phyloP scores from a whole-genome alignment of 2,888 invertebrate species.

The Lasioglossum calceatum region DNA sequence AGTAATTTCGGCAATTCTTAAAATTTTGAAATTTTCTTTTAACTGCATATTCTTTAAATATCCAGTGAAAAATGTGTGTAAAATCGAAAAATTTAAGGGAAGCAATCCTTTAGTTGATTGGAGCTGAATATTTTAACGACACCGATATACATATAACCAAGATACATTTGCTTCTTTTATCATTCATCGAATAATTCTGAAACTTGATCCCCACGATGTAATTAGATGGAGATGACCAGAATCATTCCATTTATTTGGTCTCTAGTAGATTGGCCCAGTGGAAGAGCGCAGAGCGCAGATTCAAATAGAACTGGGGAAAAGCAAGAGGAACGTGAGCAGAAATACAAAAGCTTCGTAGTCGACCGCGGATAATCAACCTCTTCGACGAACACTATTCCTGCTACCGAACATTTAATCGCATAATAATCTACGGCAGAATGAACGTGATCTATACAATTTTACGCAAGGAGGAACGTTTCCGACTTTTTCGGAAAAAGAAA shows the following conservation, averaged over 20 bases:
- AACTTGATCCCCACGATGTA: neutral
- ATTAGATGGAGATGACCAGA: slow-evolving; percentile 11
- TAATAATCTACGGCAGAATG: neutral
- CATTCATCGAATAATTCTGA: neutral
- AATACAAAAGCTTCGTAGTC: slow-evolving; percentile 31
- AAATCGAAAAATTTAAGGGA: too few species aligned
- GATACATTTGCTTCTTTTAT: neutral
- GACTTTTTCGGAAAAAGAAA: neutral
- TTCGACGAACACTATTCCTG: slow-evolving; percentile 24
- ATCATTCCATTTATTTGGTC: slow-evolving; percentile 41
- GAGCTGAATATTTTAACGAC: neutral
- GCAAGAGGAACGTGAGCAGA: slow-evolving; percentile 53
- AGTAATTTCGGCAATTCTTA: too few species aligned
- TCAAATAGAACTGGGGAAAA: slow-evolving; percentile 41
- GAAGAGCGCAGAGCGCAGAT: slow-evolving; percentile 25
- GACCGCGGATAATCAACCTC: slow-evolving; percentile 33
- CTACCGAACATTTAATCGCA: slow-evolving; percentile 25
- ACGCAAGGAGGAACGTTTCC: neutral
- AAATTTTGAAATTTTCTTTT: too few species aligned
- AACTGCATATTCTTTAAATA: too few species aligned
- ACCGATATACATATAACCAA: neutral
- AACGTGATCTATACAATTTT: slow-evolving; percentile 1
- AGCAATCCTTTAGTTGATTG: neutral
- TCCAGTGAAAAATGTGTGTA: too few species aligned
- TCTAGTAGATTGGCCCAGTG: slow-evolving; percentile 26